Percentiles rank a stretch among this genome's conserved stretches.
phyloP scores from a whole-genome alignment of 2,888 invertebrate genomes.

The Ennomos erosarius region DNA sequence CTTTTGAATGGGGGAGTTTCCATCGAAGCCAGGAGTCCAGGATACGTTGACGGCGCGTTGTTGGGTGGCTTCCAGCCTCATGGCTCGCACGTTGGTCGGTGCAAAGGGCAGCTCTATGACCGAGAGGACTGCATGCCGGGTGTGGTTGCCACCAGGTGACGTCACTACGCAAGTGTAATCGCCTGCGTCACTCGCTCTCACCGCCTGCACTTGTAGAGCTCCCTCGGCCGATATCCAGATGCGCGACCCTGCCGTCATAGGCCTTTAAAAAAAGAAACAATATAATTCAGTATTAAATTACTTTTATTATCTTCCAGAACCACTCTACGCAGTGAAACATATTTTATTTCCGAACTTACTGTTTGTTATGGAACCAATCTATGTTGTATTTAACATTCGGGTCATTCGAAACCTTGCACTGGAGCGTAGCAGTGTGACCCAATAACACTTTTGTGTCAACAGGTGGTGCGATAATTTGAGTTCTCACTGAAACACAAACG shows the following conservation, averaged over 20 bases:
- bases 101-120: slow-evolving; percentile 98
- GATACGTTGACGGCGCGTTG: slow-evolving; percentile 94
- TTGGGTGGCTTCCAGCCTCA: slow-evolving; percentile 86
- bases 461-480: slow-evolving; percentile 97
- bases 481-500: slow-evolving; percentile 88
- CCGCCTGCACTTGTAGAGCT: slow-evolving; percentile 94
- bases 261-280: slow-evolving; percentile 51
- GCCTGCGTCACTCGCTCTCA: slow-evolving; percentile 96
- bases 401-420: slow-evolving; percentile 97
- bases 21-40: slow-evolving; percentile 98
- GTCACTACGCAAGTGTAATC: slow-evolving; percentile 96
- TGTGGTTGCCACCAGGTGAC: slow-evolving; percentile 97
- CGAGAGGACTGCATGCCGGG: slow-evolving; percentile 90
- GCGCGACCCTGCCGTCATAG: slow-evolving; percentile 87
- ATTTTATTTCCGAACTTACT: slow-evolving; percentile 83
- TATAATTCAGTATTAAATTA: background rate
- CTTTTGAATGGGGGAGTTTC: slow-evolving; percentile 97
- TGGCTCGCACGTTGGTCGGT: slow-evolving; percentile 94
- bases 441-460: slow-evolving; percentile 96
- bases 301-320: background rate
- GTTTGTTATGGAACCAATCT: slow-evolving; percentile 95
- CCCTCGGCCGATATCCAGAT: slow-evolving; percentile 92
- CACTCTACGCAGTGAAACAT: slow-evolving; percentile 1
- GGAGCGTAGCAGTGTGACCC: slow-evolving; percentile 96
- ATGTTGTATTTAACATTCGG: slow-evolving; percentile 94